Conservation (phyloP, 2,888 invertebrate genomes). For the Ceriagrion tenellum region DNA sequence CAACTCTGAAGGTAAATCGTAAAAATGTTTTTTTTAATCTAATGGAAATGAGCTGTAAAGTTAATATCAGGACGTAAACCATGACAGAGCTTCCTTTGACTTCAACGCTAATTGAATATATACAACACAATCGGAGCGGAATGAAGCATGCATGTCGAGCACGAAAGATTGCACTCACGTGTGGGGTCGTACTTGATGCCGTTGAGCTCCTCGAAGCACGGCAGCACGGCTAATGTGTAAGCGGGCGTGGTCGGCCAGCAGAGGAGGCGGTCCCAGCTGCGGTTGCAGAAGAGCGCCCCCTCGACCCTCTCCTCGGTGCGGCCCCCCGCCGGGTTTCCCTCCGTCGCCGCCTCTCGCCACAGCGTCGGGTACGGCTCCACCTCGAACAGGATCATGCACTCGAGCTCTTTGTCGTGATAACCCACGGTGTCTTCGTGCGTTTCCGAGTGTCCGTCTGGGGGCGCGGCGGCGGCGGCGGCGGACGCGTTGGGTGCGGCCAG, state of each 20-base stretch:
- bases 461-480: neutral
- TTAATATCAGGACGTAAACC: too few species aligned
- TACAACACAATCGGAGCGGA: too few species aligned
- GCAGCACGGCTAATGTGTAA: constrained; percentile 84
- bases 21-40: too few species aligned
- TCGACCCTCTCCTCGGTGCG: constrained; percentile 50
- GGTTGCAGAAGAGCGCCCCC: constrained; percentile 80
- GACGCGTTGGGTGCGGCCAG: neutral
- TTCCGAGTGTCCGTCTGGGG: neutral
- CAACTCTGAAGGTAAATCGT: too few species aligned
- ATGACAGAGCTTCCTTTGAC: too few species aligned
- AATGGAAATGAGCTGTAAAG: too few species aligned
- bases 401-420: constrained; percentile 65
- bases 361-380: constrained; percentile 60
- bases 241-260: constrained; percentile 92
- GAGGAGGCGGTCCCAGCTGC: constrained; percentile 87
- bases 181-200: constrained; percentile 90
- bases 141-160: too few species aligned
- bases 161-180: constrained; percentile 83
- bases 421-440: neutral
- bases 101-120: too few species aligned
- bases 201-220: constrained; percentile 89
- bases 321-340: neutral
- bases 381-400: constrained; percentile 68
- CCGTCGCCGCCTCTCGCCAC: neutral